phyloP scores from a whole-genome alignment of 2,888 invertebrate species.

The Callimorpha dominula region DNA sequence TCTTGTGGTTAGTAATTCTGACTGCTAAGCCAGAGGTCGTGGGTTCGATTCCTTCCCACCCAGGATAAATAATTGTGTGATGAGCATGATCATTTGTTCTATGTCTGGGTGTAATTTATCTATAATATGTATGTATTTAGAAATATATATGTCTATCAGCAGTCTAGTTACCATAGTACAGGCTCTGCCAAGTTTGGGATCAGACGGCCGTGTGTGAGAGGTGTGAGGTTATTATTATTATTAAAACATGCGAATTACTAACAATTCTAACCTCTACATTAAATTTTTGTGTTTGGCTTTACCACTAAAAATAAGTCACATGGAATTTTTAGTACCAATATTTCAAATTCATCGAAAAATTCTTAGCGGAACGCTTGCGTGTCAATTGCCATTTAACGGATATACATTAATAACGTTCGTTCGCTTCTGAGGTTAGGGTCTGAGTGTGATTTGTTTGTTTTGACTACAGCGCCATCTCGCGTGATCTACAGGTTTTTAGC shows the following conservation, averaged over 20 bases:
- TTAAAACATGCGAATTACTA: neutral
- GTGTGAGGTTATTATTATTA: too few species aligned
- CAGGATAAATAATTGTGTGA: too few species aligned
- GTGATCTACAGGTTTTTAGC: slow-evolving; percentile 67
- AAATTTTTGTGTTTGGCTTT: neutral
- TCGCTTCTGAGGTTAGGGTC: slow-evolving; percentile 51
- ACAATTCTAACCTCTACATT: neutral
- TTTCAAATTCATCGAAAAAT: slow-evolving; percentile 22
- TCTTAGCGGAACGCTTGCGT: slow-evolving; percentile 47
- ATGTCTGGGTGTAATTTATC: too few species aligned
- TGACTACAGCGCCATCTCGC: slow-evolving; percentile 69
- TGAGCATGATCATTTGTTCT: too few species aligned
- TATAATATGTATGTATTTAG: too few species aligned
- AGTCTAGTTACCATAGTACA: too few species aligned
- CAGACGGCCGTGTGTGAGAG: too few species aligned
- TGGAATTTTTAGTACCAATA: slow-evolving; percentile 3
- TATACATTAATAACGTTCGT: slow-evolving; percentile 56
- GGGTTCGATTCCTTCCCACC: too few species aligned
- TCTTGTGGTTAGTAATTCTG: too few species aligned
- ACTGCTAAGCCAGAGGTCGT: too few species aligned
- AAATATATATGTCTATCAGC: too few species aligned
- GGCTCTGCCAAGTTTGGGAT: too few species aligned
- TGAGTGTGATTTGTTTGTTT: slow-evolving; percentile 72
- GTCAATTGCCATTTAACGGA: slow-evolving; percentile 49
- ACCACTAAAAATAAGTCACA: slow-evolving; percentile 7